These are phyloP conservation scores for Macropodus opercularis DNA, from an alignment of 2,797 vertebrate genomes.

Conservation along the genomic window DNA sequence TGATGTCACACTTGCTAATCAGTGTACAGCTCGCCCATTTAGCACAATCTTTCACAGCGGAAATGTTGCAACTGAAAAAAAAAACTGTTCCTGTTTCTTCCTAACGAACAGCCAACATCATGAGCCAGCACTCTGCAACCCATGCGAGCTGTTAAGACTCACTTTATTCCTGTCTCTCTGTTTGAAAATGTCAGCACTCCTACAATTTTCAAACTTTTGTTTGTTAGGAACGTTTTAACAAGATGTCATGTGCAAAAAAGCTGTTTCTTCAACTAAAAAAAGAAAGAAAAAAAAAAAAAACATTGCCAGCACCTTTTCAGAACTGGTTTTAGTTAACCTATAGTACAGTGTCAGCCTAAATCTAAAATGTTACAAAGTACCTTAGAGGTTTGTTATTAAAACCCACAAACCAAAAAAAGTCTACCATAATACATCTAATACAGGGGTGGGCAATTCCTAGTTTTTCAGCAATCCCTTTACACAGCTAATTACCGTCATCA, in stretches of 20 bases:
- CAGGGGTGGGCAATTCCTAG: too few relatives aligned
- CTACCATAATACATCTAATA: too few relatives aligned
- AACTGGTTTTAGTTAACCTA: not conserved
- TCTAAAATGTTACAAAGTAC: slow-evolving; percentile 18
- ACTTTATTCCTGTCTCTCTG: slow-evolving; percentile 1
- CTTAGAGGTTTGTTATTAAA: too few relatives aligned
- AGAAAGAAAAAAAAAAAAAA: too few relatives aligned
- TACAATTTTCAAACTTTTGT: slow-evolving; percentile 2
- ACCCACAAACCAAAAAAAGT: too few relatives aligned
- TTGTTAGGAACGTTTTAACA: slow-evolving; percentile 15
- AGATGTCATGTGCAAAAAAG: not conserved
- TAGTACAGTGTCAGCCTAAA: not conserved
- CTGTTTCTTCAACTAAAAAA: not conserved
- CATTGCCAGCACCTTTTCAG: not conserved
- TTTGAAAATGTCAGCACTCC: slow-evolving; percentile 2
- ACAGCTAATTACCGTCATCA: too few relatives aligned
- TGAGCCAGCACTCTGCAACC: not conserved
- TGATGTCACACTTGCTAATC: slow-evolving; percentile 65
- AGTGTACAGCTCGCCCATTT: slow-evolving; percentile 32
- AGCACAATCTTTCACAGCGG: slow-evolving; percentile 19
- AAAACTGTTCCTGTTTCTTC: slow-evolving; percentile 22
- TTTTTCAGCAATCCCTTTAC: too few relatives aligned
- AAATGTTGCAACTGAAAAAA: slow-evolving; percentile 51
- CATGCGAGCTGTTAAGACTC: slow-evolving; percentile 17
- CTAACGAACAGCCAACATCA: slow-evolving; percentile 14